Evolutionary conservation across 2,888 invertebrate genomes (phyloP), one percentile per base, ranked within the genome.

Genomic region (Agrochola lychnidis): DNA sequence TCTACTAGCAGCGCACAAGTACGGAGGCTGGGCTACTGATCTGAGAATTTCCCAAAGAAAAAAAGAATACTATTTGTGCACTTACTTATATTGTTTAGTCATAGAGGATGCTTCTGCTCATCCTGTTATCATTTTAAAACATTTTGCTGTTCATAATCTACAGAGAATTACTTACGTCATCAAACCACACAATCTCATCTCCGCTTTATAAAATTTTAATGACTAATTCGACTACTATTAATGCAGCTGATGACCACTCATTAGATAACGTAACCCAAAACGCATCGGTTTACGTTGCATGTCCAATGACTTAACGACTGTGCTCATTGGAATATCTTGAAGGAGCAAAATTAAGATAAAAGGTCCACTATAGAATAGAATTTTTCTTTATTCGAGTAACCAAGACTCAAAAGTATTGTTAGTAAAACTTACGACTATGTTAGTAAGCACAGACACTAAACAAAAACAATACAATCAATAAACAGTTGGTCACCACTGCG

Each of bases 151-250:
- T 36, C 7, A 16, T 53, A 53, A 61, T 48, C 22, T 61, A 56
- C 7, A 42, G 19, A 57, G 40, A 16, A 69, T 25, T 25, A 22
- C 40, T 51, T 2, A 63, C 57, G 53, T 79, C 83, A 74, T 79
- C 10, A 62, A 70, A 69, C 51, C 9, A 57, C 42, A 59, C 14
- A 30, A 61, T 73, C 56, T 61, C 59, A 56, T 78, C 48, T 61
- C 53, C 22, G 12, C 19, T 61, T 14, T 7, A 30, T 12, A 76
- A 66, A 53, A 45, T 19, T 1, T 14, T 62, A 56, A 56, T 72
- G 59, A 82, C 79, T 70, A 68, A 83, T 79, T 79, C 25, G 42
- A 45, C 56, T 78, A 42, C 56, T 42, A 81, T 36, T 48, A 45
- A 53, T 25, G n/a, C 42, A 56, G 30, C 59, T 79, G 30, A 73